Base-by-base conservation (phyloP, 2,797 vertebrate species). In the Smutsia gigantea region DNA sequence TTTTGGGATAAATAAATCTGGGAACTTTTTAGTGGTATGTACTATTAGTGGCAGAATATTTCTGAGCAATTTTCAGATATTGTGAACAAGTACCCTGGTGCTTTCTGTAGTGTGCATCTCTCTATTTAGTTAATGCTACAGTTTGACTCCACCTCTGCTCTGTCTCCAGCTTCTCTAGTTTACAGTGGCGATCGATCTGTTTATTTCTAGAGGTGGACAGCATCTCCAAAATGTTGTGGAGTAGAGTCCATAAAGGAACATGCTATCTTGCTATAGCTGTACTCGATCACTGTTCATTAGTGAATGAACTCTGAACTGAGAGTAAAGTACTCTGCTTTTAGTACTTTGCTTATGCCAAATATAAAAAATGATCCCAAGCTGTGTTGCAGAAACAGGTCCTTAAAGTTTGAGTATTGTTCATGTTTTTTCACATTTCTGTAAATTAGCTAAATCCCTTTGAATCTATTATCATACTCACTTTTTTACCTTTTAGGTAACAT, bases 381-480 rank as follows among this genome's bases (percentile, higher is more conserved):
- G 3, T 69, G 53, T 84, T 92, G 25, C 34, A 87, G 75, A 96
- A 85, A 42, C 27, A 78, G 42, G 57, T 92, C 42, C 17, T 14
- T 27, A 57, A 21, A 61, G 79, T 86, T 81, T 51, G 55, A 93
- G 23, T 51, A 19, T 94, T 86, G 31, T 31, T 97, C 49, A 10
- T 84, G 34, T 25, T 77, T 72, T 59, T 75, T 31, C 39, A 21
- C 46, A 88, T 97, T 94, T 90, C 59, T 95, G 11, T 64, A 88
- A 63, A 88, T 88, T 71, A 90, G 49, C 53, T 87, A 59, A 51
- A 42, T 85, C 46, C 10, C 55, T 96, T 97, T 63, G 7, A 93
- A 46, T 11, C 25, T 86, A 71, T 49, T 49, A 17, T 29, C 46
- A 88, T 82, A 85, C 86, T 77, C 21, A 93, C 29, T 88, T 85